Percentiles rank a stretch among this genome's conserved stretches.
Conservation (phyloP, 2,888 invertebrate species). For the Amorpha juglandis region DNA sequence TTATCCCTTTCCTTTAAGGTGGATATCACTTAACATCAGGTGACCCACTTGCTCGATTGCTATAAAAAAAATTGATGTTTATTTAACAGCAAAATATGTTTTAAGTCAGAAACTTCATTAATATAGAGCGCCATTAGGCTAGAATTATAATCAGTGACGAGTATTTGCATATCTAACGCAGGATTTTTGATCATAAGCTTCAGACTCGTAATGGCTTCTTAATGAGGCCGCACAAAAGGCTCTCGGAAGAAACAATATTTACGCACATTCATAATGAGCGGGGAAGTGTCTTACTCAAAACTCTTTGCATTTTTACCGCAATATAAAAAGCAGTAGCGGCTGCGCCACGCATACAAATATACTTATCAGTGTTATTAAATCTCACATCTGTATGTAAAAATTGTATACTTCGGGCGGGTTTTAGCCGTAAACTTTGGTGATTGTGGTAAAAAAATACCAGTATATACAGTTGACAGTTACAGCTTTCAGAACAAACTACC, state of each 20-base stretch:
- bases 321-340: conserved; percentile 23
- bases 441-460: not conserved
- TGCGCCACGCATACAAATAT: conserved; percentile 15
- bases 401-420: not conserved
- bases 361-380: conserved; percentile 22
- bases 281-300: conserved; percentile 17
- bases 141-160: not conserved
- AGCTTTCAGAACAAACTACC: too few species aligned
- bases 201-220: conserved; percentile 66
- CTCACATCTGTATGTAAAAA: conserved; percentile 16
- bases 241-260: conserved; percentile 65
- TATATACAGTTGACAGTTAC: too few species aligned
- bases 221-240: conserved; percentile 64
- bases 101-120: too few species aligned
- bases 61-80: too few species aligned
- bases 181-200: conserved; percentile 30
- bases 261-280: conserved; percentile 65
- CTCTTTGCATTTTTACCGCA: conserved; percentile 31
- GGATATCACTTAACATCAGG: too few species aligned
- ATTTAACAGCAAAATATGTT: too few species aligned
- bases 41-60: too few species aligned
- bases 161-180: conserved; percentile 26
- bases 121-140: too few species aligned
- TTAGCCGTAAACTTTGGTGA: not conserved
- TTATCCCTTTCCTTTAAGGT: too few species aligned